Evolutionary conservation across 2,113 vertebrate genomes (phyloP), one percentile per base, ranked within the genome.

Genomic region (Myotis yumanensis): DNA sequence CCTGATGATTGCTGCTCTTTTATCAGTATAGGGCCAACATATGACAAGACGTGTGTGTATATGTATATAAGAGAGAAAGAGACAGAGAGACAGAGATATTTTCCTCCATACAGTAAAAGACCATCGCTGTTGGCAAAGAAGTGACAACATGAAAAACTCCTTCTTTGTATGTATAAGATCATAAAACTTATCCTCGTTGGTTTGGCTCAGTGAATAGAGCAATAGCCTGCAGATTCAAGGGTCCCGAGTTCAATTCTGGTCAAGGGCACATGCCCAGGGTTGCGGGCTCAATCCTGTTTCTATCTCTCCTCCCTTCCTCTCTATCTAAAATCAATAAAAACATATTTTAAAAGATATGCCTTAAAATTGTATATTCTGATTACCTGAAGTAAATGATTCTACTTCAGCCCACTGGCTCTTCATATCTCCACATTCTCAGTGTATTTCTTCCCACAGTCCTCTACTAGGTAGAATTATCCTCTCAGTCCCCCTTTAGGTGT

Each of bases 1-100:
- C 82, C 66, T 71, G 48, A 85, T 80, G 25, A 90, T 32, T 89
- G 89, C 18, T 90, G 69, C 17, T 91, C 17, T 90, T 94, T 97
- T 97, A 87, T 95, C 82, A 92, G 69, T 88, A 7, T 28, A 76
- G 22, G 69, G 40, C 22, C 43, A 88, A 51, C 25, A 18, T 80
- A 37, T 86, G 85, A 92, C 48, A 96, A 83, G 54, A 51, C 68
- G 0, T 7, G 0, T 52, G 66, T 79, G 62, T 57, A 25, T 52
- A 22, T 91, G 54, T 66, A 11, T 82, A n/a, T 54, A 32, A 25
- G 25, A 54, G 20, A 72, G 40, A 71, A 28, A 62, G 25, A 62
- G 30, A 43, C 10, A 86, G 3, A 73, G 40, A 40, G 6, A 68
- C 81, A 18, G 7, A 79, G 48, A 30, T 28, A 57, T 76, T 92